These are phyloP conservation scores for Drosophila paranaensis DNA, from an alignment of 2,888 invertebrate species.

Conservation along the genomic window DNA sequence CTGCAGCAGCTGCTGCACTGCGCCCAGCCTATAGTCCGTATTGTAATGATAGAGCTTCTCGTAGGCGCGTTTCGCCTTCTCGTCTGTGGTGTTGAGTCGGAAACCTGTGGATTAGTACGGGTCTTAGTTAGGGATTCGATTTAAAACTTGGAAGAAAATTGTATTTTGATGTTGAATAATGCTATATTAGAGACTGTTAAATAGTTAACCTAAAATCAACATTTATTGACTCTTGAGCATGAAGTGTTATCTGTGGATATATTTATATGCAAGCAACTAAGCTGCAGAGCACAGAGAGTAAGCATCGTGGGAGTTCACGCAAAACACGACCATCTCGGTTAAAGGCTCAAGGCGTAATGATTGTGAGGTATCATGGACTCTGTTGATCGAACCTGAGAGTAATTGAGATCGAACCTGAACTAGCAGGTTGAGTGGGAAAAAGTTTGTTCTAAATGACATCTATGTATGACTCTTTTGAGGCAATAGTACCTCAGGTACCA, in stretches of 20 bases:
- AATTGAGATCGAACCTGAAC: background rate
- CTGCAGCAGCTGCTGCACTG: conserved; percentile 88
- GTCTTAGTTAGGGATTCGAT: background rate
- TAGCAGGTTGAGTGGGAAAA: background rate
- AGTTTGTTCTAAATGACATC: background rate
- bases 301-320: background rate
- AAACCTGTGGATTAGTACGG: conserved; percentile 81
- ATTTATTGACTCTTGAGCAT: no score
- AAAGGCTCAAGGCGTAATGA: background rate
- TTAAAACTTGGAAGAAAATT: no score
- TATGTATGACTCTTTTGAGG: background rate
- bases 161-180: background rate
- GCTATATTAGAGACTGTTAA: no score
- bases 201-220: no score
- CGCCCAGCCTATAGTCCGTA: conserved; percentile 88
- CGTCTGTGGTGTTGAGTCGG: conserved; percentile 86
- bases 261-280: background rate
- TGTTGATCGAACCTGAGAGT: background rate
- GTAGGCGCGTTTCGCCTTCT: conserved; percentile 87
- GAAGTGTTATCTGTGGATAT: no score
- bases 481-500: no score
- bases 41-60: conserved; percentile 91
- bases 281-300: background rate
- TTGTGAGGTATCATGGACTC: background rate
- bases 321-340: background rate